phyloP scores from a whole-genome alignment of 2,888 invertebrate species.

The Gerris lacustris region DNA sequence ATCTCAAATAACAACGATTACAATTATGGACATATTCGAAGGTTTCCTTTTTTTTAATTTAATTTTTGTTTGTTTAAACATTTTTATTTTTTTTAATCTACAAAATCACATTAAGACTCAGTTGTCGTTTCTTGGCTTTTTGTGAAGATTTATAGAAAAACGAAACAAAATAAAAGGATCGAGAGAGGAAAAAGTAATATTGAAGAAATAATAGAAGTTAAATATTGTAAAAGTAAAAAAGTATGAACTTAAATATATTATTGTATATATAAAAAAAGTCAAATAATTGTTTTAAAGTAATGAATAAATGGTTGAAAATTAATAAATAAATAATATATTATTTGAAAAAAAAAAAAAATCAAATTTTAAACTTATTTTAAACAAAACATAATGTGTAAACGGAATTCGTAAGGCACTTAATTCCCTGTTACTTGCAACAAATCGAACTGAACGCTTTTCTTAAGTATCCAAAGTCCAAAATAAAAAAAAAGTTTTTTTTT shows the following conservation, averaged over 20 bases:
- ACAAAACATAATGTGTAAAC: background rate
- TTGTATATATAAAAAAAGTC: background rate
- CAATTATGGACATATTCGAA: slow-evolving; percentile 9
- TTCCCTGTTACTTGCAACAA: background rate
- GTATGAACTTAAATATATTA: background rate
- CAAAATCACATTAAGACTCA: slow-evolving; percentile 8
- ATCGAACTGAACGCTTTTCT: background rate
- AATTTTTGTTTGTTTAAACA: too few species aligned
- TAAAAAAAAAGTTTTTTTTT: too few species aligned
- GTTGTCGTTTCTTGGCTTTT: slow-evolving; percentile 13
- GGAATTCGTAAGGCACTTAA: slow-evolving; percentile 1
- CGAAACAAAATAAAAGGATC: slow-evolving; percentile 13
- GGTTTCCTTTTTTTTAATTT: background rate
- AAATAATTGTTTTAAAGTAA: background rate
- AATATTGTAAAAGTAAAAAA: background rate
- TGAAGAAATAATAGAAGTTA: background rate
- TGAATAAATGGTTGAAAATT: background rate
- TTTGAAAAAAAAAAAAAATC: background rate
- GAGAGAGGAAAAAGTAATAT: background rate
- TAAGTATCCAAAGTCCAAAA: too few species aligned
- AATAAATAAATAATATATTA: background rate
- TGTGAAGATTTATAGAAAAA: slow-evolving; percentile 12
- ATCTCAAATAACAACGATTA: slow-evolving; percentile 28
- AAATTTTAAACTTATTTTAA: background rate
- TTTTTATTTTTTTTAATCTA: slow-evolving; percentile 5